Evolutionary conservation across 2,888 invertebrate species (phyloP).

Genomic region (Hirudinaria manillensis): DNA sequence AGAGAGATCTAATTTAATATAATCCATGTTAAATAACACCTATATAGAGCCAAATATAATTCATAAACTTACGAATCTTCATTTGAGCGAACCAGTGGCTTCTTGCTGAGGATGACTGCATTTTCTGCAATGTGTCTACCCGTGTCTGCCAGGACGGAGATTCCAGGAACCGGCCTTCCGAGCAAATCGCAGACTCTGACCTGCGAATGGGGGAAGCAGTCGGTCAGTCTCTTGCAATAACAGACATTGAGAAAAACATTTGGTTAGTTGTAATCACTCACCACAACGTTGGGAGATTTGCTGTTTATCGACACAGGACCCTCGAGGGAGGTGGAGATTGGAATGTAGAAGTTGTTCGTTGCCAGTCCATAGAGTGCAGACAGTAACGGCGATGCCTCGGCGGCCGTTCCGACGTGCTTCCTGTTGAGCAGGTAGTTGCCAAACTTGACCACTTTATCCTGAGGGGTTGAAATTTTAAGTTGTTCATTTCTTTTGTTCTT

Average conservation of each 20-base stretch:
- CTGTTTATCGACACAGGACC: conserved; percentile 72
- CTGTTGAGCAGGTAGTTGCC: conserved; percentile 82
- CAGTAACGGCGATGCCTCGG: conserved; percentile 74
- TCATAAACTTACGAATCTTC: conserved; percentile 45
- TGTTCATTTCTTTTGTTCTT: no score
- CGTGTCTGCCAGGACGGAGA: conserved; percentile 68
- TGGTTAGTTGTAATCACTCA: conserved; percentile 36
- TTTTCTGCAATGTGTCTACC: conserved; percentile 69
- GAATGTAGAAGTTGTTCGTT: conserved; percentile 69
- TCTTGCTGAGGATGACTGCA: conserved; percentile 67
- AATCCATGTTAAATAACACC: neutral
- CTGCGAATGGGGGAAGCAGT: conserved; percentile 43
- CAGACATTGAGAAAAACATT: neutral
- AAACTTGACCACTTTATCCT: conserved; percentile 77
- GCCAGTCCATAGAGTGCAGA: conserved; percentile 70
- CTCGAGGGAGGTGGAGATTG: conserved; percentile 74
- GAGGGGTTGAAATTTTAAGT: conserved; percentile 35
- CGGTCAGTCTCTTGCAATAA: neutral
- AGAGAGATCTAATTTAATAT: conserved; percentile 56
- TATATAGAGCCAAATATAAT: neutral
- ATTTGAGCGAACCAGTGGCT: conserved; percentile 55
- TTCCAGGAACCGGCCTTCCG: conserved; percentile 60
- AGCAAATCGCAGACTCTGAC: conserved; percentile 55
- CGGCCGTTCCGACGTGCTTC: conserved; percentile 77
- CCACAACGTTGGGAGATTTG: conserved; percentile 66